Evolutionary conservation across 2,888 invertebrate genomes (phyloP).

Genomic region (Neelides folsomi): DNA sequence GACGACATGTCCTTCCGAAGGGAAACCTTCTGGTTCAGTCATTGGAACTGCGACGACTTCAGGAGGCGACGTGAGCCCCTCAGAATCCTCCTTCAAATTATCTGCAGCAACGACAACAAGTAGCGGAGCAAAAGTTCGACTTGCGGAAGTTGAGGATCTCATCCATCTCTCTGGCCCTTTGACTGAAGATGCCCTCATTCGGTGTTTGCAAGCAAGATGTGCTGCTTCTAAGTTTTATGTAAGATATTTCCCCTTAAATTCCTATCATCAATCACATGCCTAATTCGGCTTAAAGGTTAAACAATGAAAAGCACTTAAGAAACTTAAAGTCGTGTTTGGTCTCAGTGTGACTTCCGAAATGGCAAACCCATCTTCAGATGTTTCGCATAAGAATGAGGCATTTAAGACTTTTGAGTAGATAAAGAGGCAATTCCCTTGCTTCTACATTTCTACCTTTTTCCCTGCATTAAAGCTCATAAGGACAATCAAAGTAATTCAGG

Average conservation of each 20-base stretch:
- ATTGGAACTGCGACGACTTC: conserved; percentile 24
- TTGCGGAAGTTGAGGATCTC: conserved; percentile 64
- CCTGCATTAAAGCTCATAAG: no score
- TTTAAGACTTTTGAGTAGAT: no score
- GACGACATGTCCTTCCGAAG: conserved; percentile 6
- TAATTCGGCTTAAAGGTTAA: no score
- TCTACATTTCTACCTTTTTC: no score
- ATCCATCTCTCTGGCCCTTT: conserved; percentile 84
- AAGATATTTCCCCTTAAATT: conserved; percentile 40
- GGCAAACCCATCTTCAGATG: no score
- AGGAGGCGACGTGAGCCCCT: conserved; percentile 18
- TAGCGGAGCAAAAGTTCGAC: conserved; percentile 11
- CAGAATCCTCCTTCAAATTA: conserved; percentile 26
- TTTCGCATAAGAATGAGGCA: no score
- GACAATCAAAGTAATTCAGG: no score
- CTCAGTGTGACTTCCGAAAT: no score
- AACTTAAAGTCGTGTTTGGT: no score
- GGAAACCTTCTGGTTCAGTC: conserved; percentile 19
- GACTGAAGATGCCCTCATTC: conserved; percentile 85
- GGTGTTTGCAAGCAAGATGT: conserved; percentile 79
- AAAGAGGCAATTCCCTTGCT: no score
- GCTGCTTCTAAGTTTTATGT: conserved; percentile 75
- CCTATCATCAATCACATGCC: background rate
- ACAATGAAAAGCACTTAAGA: no score
- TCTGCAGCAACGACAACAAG: conserved; percentile 17